phyloP scores from a whole-genome alignment of 2,797 vertebrate genomes.

The Euphonia xanthogaster region DNA sequence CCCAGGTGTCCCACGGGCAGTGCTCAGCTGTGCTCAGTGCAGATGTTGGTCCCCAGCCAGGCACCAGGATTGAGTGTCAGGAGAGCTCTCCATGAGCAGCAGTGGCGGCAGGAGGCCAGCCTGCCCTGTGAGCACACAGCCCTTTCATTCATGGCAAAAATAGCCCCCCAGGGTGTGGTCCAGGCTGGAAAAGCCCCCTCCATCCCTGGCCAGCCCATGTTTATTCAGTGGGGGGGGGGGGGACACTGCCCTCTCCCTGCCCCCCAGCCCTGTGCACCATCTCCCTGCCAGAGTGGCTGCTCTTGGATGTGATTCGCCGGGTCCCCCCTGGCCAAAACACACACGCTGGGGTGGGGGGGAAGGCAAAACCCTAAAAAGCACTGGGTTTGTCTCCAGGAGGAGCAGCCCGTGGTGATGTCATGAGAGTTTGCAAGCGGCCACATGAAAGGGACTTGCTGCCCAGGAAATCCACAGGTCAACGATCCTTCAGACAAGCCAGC shows the following conservation, averaged over 20 bases:
- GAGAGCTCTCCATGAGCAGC: not conserved
- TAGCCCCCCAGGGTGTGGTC: slow-evolving; percentile 58
- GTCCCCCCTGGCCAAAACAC: slow-evolving; percentile 52
- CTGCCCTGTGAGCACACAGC: slow-evolving; percentile 40
- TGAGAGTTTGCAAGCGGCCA: slow-evolving; percentile 44
- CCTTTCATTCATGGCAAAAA: slow-evolving; percentile 63
- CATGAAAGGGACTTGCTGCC: slow-evolving; percentile 49
- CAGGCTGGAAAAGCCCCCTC: slow-evolving; percentile 60
- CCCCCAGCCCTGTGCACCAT: not conserved
- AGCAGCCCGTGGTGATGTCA: slow-evolving; percentile 59
- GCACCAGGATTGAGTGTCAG: slow-evolving; percentile 31
- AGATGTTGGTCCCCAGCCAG: slow-evolving; percentile 50
- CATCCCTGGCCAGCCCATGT: slow-evolving; percentile 22
- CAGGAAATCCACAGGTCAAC: slow-evolving; percentile 51
- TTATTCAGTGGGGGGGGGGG: not conserved
- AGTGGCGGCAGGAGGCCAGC: slow-evolving; percentile 4
- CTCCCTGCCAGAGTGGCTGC: not conserved
- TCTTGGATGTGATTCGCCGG: not conserved
- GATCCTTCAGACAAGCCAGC: slow-evolving; percentile 14
- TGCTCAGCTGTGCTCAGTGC: slow-evolving; percentile 37
- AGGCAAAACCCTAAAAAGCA: slow-evolving; percentile 54
- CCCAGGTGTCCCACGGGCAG: slow-evolving; percentile 24
- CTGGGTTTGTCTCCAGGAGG: slow-evolving; percentile 17
- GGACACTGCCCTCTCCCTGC: slow-evolving; percentile 10
- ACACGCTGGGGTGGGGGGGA: not conserved